Evolutionary conservation across 2,888 invertebrate genomes (phyloP), one percentile per base, ranked within the genome.

Genomic region (Oscheius sp.): DNA sequence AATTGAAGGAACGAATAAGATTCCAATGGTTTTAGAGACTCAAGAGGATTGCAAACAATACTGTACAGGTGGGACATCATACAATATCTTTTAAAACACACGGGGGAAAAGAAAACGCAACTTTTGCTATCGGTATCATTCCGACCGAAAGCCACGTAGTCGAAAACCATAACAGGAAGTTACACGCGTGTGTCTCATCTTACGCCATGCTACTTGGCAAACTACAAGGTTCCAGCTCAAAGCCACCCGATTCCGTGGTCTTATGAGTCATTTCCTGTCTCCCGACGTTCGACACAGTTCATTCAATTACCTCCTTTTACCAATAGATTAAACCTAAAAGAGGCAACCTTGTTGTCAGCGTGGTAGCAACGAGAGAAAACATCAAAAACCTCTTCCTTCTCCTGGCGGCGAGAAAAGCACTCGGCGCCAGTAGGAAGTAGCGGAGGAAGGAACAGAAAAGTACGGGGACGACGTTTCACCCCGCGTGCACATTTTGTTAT

Each of bases 11-110:
- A 86, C 82, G 6, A 77, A 80, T 0, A 69, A 76, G 12, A 78
- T 80, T 1, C 76, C 80, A 9, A 78, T 85, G 41, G 49, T 61
- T 3, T 75, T 85, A 25, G 76, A 77, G 21, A 83, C 80, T 56
- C 81, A 75, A 43, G 85, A 85, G 29, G 86, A 86, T 27, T 86
- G 86, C 58, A 63, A 79, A 49, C 82, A 85, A 69, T 86, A 83
- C 56, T 86, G 86, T 73, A 80, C 84, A 46, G 84, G 85, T 85
- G 41, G 66, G 72, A 23, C 13, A 7, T 58, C 35, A 9, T 6
- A 35, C 35, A 35, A 35, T 35, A 3, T 9, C 35, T 35, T 6
- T 35, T 35, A 9, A 35, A 35, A 35, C 35, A 9, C 9, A 3
- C 9, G 5, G 35, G 35, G 35, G 35, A 35, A 35, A 35, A 35